A percentile compares a stretch with the other conserved stretches of the same genome.
Evolutionary conservation across 2,797 vertebrate genomes (phyloP).

Genomic region (Cuculus canorus): DNA sequence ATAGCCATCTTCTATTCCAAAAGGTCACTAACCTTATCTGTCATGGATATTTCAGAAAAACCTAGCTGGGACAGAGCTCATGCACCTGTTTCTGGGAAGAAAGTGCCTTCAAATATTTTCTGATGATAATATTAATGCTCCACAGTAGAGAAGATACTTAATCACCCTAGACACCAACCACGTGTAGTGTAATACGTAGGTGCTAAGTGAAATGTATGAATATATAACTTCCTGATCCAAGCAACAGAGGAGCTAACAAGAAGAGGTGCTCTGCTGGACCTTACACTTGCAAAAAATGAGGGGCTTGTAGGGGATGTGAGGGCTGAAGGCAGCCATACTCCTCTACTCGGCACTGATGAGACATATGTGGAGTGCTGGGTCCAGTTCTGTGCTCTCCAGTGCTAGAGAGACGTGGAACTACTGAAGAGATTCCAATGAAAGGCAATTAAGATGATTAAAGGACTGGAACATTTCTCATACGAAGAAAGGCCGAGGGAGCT

Average conservation of each 20-base stretch:
- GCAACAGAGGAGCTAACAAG: neutral
- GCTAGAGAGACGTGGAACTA: neutral
- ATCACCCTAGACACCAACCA: neutral
- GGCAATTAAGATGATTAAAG: neutral
- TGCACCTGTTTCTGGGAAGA: neutral
- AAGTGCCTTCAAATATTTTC: neutral
- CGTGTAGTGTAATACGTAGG: neutral
- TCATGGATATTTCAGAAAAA: neutral
- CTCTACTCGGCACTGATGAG: neutral
- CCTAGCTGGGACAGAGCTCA: neutral
- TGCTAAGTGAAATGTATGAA: neutral
- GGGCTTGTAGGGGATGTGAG: neutral
- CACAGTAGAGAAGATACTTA: neutral
- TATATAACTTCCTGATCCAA: neutral
- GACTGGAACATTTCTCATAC: neutral
- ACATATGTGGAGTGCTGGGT: neutral
- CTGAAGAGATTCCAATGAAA: neutral
- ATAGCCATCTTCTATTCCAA: neutral
- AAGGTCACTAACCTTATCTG: neutral
- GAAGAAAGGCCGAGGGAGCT: neutral
- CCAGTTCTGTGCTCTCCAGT: neutral
- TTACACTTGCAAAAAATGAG: neutral
- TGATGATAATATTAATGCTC: neutral
- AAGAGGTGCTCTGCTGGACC: neutral
- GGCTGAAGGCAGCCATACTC: neutral